These are phyloP conservation scores for Pterostichus niger DNA, from an alignment of 2,888 invertebrate species.

Conservation along the genomic window DNA sequence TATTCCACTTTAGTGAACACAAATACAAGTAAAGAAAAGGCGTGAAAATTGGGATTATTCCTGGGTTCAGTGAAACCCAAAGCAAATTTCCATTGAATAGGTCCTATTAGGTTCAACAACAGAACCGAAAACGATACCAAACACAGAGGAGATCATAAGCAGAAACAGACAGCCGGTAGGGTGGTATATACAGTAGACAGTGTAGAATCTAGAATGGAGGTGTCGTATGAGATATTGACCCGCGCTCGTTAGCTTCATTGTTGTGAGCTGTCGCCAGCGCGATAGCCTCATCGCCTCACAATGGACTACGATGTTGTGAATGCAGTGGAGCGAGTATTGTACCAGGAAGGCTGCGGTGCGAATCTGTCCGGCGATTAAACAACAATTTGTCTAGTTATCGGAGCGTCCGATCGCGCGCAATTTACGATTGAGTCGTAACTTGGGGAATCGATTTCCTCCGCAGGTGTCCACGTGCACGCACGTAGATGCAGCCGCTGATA, in stretches of 20 bases:
- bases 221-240: slow-evolving; percentile 66
- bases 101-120: slow-evolving; percentile 18
- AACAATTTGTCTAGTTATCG: slow-evolving; percentile 71
- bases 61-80: slow-evolving; percentile 18
- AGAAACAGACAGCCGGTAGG: slow-evolving; percentile 53
- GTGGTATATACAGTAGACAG: slow-evolving; percentile 18
- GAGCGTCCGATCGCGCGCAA: slow-evolving; percentile 69
- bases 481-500: slow-evolving; percentile 47
- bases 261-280: slow-evolving; percentile 68
- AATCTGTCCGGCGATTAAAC: slow-evolving; percentile 69
- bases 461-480: slow-evolving; percentile 57
- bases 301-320: slow-evolving; percentile 14
- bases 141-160: slow-evolving; percentile 17
- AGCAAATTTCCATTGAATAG: slow-evolving; percentile 53
- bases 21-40: slow-evolving; percentile 35
- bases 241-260: slow-evolving; percentile 76
- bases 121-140: slow-evolving; percentile 17
- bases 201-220: background rate
- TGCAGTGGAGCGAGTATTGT: slow-evolving; percentile 39
- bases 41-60: slow-evolving; percentile 44
- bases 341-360: slow-evolving; percentile 45
- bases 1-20: slow-evolving; percentile 26
- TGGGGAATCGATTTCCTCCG: slow-evolving; percentile 67
- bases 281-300: background rate
- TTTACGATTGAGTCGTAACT: slow-evolving; percentile 72